Evolutionary conservation across 2,888 invertebrate species (phyloP).

Genomic region (Gymnosoma rotundatum): DNA sequence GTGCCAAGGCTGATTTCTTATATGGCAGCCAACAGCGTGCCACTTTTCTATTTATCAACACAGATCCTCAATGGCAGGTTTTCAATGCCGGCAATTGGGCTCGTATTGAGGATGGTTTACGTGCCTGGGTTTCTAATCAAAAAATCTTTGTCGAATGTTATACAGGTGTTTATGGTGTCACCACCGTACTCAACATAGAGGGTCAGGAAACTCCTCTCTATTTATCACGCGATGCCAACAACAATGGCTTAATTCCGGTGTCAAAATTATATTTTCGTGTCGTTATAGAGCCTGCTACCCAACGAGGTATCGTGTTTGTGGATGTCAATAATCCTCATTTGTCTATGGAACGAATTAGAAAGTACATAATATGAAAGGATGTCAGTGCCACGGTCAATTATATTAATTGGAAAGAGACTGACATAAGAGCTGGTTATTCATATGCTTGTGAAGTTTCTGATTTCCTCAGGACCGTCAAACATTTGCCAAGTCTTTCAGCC

Average conservation of each 20-base stretch:
- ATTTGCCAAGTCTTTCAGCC: constrained; percentile 76
- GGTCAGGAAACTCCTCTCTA: constrained; percentile 80
- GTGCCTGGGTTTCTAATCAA: constrained; percentile 76
- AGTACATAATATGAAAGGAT: constrained; percentile 78
- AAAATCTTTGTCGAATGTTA: constrained; percentile 82
- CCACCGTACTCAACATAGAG: constrained; percentile 83
- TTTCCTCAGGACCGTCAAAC: constrained; percentile 75
- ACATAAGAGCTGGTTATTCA: constrained; percentile 78
- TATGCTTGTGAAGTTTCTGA: constrained; percentile 79
- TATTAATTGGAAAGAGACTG: constrained; percentile 77
- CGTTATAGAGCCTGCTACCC: constrained; percentile 82
- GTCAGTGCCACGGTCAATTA: constrained; percentile 77
- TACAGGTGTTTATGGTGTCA: constrained; percentile 84
- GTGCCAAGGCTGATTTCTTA: constrained; percentile 84
- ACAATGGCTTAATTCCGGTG: constrained; percentile 83
- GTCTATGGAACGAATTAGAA: constrained; percentile 75
- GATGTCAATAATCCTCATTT: constrained; percentile 82
- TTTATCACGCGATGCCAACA: constrained; percentile 78
- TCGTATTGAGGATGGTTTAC: constrained; percentile 82
- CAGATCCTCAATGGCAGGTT: constrained; percentile 84
- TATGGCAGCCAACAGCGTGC: constrained; percentile 83
- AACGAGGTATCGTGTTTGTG: constrained; percentile 84
- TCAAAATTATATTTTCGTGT: constrained; percentile 85
- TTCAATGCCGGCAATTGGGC: constrained; percentile 86
- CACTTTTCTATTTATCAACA: constrained; percentile 84